Percentiles rank a stretch among this genome's conserved stretches.
phyloP scores from a whole-genome alignment of 2,797 vertebrate species.

The Lagocephalus sceleratus region DNA sequence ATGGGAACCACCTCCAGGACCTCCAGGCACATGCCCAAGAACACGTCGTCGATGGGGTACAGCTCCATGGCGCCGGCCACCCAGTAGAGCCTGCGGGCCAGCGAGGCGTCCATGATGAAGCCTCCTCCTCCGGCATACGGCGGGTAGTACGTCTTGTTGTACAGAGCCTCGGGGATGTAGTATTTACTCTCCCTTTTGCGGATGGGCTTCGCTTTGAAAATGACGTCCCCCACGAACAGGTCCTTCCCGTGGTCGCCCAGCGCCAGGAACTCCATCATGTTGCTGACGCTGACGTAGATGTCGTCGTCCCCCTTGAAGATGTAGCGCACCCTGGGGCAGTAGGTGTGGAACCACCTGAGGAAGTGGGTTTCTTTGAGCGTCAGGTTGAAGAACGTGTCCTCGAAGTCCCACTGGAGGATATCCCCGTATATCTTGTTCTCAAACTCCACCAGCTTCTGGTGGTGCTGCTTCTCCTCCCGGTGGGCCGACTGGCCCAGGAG shows the following conservation, averaged over 20 bases:
- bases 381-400: constrained; percentile 96
- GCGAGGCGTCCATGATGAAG: constrained; percentile 85
- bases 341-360: constrained; percentile 92
- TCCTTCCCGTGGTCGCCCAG: constrained; percentile 62
- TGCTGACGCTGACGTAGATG: constrained; percentile 87
- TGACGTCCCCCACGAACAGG: constrained; percentile 89
- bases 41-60: constrained; percentile 95
- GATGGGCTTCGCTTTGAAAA: constrained; percentile 87
- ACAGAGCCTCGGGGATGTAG: constrained; percentile 85
- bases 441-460: constrained; percentile 92
- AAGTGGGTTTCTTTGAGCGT: constrained; percentile 97
- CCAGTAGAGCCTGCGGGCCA: constrained; percentile 81
- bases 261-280: constrained; percentile 88
- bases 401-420: constrained; percentile 95
- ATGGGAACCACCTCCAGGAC: constrained; percentile 82
- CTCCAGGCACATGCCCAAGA: constrained; percentile 95
- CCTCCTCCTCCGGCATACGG: constrained; percentile 93
- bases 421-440: constrained; percentile 90
- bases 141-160: constrained; percentile 85
- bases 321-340: constrained; percentile 81
- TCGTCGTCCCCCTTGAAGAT: constrained; percentile 96
- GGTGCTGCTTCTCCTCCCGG: constrained; percentile 82
- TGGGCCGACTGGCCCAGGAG: constrained; percentile 85
- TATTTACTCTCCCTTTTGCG: constrained; percentile 93
- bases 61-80: constrained; percentile 84